These are phyloP conservation scores for Chromoteleia sp. DNA, from an alignment of 2,888 invertebrate species.

Conservation along the genomic window DNA sequence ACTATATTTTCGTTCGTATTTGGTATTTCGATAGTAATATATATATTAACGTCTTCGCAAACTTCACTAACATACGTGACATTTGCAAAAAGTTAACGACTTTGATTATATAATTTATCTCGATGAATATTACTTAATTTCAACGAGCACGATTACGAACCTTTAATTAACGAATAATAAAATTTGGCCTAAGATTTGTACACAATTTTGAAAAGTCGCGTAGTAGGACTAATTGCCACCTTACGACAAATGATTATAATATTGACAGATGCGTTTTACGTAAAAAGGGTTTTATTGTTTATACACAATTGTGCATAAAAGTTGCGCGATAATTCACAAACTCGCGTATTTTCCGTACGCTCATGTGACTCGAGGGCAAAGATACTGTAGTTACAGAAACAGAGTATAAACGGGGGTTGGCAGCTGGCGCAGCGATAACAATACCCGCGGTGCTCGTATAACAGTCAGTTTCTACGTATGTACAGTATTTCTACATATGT, in stretches of 20 bases:
- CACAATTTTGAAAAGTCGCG: too few species aligned
- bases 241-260: conserved; percentile 14
- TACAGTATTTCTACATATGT: conserved; percentile 63
- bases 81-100: too few species aligned
- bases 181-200: not conserved
- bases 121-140: too few species aligned
- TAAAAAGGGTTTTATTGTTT: conserved; percentile 51
- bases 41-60: too few species aligned
- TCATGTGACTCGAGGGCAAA: conserved; percentile 67
- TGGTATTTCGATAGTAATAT: too few species aligned
- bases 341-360: conserved; percentile 56
- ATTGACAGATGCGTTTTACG: conserved; percentile 13
- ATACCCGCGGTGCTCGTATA: conserved; percentile 79
- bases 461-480: conserved; percentile 72
- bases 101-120: too few species aligned
- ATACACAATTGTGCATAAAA: conserved; percentile 60
- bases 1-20: too few species aligned
- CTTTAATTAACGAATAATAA: too few species aligned
- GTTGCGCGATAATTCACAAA: conserved; percentile 56
- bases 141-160: too few species aligned
- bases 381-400: conserved; percentile 68
- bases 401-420: conserved; percentile 73
- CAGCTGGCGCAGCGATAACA: conserved; percentile 80
- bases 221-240: not conserved
- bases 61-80: too few species aligned